phyloP scores from a whole-genome alignment of 2,888 invertebrate species.

The Phyllotreta striolata region DNA sequence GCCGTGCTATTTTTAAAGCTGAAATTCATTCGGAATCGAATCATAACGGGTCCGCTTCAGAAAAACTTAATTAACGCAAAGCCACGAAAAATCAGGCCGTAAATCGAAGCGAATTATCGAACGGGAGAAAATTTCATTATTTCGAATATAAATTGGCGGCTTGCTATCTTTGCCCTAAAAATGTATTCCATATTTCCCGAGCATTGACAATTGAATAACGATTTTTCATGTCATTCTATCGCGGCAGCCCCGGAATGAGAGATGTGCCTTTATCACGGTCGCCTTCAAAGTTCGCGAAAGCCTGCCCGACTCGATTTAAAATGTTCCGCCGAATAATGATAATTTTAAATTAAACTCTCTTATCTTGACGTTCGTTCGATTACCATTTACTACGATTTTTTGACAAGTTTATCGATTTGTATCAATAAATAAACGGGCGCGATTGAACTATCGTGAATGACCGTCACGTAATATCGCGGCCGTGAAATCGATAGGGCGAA shows the following conservation, averaged over 20 bases:
- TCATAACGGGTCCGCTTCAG: conserved; percentile 7
- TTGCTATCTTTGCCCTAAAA: conserved; percentile 39
- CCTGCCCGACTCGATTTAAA: conserved; percentile 47
- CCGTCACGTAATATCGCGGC: conserved; percentile 6
- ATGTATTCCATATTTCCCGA: conserved; percentile 40
- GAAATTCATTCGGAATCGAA: too few relatives aligned
- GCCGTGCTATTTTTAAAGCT: too few relatives aligned
- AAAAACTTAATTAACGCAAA: conserved; percentile 31
- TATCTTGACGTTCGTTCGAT: conserved; percentile 31
- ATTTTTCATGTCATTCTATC: conserved; percentile 48
- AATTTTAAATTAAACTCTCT: conserved; percentile 41
- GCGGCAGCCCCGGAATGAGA: conserved; percentile 31
- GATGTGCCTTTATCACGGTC: conserved; percentile 49
- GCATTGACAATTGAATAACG: conserved; percentile 48
- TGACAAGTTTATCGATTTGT: conserved; percentile 15
- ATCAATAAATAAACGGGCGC: conserved; percentile 8
- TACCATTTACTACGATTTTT: conserved; percentile 17
- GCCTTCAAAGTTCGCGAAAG: conserved; percentile 40
- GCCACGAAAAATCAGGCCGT: conserved; percentile 32
- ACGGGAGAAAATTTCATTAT: conserved; percentile 39
- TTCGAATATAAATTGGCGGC: conserved; percentile 37
- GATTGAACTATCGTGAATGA: conserved; percentile 18
- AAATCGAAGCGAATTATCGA: conserved; percentile 29
- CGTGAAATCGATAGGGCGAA: not conserved
- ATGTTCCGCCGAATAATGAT: conserved; percentile 44